Percentiles rank a stretch among this genome's conserved stretches.
These are phyloP conservation scores for Nycteola revayana DNA, from an alignment of 2,888 invertebrate genomes.

Conservation along the genomic window DNA sequence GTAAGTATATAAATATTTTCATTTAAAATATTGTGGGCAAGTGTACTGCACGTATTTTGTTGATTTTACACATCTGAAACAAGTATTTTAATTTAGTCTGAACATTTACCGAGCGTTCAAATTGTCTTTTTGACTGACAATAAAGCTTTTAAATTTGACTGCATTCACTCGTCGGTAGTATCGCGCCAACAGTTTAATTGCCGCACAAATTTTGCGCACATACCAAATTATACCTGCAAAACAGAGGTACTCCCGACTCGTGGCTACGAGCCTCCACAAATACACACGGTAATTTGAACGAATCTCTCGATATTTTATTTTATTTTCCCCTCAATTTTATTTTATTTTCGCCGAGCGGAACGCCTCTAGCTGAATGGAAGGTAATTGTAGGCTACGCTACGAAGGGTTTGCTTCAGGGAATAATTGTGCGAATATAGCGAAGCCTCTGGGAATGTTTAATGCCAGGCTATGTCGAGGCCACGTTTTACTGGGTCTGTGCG, in stretches of 20 bases:
- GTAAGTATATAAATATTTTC: slow-evolving; percentile 28
- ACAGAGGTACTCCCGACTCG: slow-evolving; percentile 27
- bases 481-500: slow-evolving; percentile 62
- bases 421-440: slow-evolving; percentile 75
- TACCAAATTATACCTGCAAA: slow-evolving; percentile 42
- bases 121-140: slow-evolving; percentile 35
- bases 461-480: slow-evolving; percentile 65
- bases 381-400: slow-evolving; percentile 75
- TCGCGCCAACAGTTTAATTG: slow-evolving; percentile 51
- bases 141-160: slow-evolving; percentile 38
- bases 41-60: slow-evolving; percentile 46
- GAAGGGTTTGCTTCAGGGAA: slow-evolving; percentile 77
- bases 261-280: slow-evolving; percentile 42
- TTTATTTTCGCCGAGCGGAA: slow-evolving; percentile 61
- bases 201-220: slow-evolving; percentile 42
- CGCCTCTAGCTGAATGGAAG: slow-evolving; percentile 72
- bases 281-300: slow-evolving; percentile 59
- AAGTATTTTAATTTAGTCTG: slow-evolving; percentile 33
- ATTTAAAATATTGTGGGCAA: too few species aligned
- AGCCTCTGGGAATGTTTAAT: slow-evolving; percentile 77
- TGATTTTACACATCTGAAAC: slow-evolving; percentile 40
- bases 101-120: slow-evolving; percentile 33
- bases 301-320: slow-evolving; percentile 69
- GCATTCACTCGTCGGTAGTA: slow-evolving; percentile 39
- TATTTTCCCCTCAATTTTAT: slow-evolving; percentile 73